Percentiles rank a stretch among this genome's conserved stretches.
Conservation (phyloP, 2,113 vertebrate species). For the Natator depressus region DNA sequence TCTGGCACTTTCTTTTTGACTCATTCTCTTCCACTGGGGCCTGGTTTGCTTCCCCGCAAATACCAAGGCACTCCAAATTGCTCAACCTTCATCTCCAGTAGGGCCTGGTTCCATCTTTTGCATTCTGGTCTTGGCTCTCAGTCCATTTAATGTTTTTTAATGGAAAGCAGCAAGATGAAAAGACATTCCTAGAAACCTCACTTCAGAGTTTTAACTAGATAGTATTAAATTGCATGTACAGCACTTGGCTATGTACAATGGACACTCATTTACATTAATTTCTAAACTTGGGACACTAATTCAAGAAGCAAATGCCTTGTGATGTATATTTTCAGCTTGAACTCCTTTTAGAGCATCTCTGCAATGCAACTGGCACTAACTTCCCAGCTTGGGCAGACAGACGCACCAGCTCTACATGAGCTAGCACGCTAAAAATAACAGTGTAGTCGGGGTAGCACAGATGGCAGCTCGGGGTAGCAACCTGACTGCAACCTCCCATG, state of each 20-base stretch:
- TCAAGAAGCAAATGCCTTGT: not conserved
- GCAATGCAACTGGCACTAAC: not conserved
- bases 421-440: too few species aligned
- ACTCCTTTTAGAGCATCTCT: too few species aligned
- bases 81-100: too few species aligned
- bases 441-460: not conserved
- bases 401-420: too few species aligned
- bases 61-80: not conserved
- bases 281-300: not conserved
- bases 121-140: not conserved
- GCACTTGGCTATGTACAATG: not conserved
- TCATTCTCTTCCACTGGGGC: not conserved
- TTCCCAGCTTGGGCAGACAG: not conserved
- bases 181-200: not conserved
- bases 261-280: not conserved
- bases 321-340: not conserved
- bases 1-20: not conserved
- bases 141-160: not conserved
- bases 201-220: not conserved
- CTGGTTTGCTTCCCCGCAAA: not conserved
- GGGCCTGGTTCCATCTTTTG: not conserved
- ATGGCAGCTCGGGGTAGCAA: too few species aligned
- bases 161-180: not conserved
- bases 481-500: not conserved
- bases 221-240: not conserved